Conservation (phyloP, 2,888 invertebrate species). For the Blastobasis adustella region DNA sequence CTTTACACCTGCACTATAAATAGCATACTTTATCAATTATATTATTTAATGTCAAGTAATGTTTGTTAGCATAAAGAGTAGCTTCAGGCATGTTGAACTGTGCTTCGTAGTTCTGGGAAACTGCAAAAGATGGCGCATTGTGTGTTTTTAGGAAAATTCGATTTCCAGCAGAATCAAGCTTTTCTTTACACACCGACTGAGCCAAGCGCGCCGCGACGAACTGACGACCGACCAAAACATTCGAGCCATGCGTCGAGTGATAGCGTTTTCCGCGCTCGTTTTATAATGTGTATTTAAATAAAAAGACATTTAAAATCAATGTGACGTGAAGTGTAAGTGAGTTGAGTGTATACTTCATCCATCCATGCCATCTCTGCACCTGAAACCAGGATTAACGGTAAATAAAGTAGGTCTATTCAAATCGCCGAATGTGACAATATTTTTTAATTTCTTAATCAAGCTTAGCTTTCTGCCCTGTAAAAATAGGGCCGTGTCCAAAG, state of each 20-base stretch:
- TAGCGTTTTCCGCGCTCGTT: conserved; percentile 54
- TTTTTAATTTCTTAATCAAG: conserved; percentile 20
- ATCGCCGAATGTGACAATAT: conserved; percentile 17
- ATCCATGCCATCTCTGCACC: conserved; percentile 67
- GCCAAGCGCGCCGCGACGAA: no score
- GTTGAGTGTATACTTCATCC: conserved; percentile 15
- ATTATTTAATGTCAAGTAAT: no score
- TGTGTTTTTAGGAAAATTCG: conserved; percentile 21
- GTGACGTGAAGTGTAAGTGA: conserved; percentile 46
- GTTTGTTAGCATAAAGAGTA: no score
- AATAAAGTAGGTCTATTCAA: conserved; percentile 22
- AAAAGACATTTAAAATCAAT: conserved; percentile 10
- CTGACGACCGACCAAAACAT: conserved; percentile 47
- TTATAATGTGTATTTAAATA: conserved; percentile 1
- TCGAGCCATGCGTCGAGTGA: conserved; percentile 49
- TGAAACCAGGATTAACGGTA: conserved; percentile 70
- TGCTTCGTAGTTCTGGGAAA: background rate
- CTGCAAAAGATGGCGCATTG: conserved; percentile 31
- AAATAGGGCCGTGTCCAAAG: conserved; percentile 32
- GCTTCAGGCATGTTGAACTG: no score
- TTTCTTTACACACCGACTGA: no score
- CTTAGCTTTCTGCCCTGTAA: conserved; percentile 24
- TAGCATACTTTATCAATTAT: no score
- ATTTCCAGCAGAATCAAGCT: conserved; percentile 39
- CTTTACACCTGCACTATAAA: no score